Base-by-base conservation (phyloP, 2,888 invertebrate genomes). In the Troides helena region DNA sequence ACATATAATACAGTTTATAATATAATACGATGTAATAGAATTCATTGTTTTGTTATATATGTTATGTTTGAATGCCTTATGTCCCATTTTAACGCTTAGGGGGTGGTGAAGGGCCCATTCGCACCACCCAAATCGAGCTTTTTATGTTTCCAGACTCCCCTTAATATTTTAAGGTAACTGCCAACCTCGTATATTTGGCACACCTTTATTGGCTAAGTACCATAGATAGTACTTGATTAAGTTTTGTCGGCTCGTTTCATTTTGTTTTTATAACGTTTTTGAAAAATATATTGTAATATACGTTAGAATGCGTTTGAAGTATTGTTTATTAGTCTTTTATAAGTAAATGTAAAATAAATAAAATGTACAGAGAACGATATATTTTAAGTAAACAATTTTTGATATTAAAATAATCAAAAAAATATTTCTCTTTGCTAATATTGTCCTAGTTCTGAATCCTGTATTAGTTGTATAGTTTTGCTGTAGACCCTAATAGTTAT, bases 131-230 rank as follows among this genome's bases (percentile, higher is more conserved):
- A 65, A 61, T 46, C 12, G 30, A 57, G 62, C 17, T 46, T 69
- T 65, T 69, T 65, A 62, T 69, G 43, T 65, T 57, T 43, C 57
- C 63, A 56, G 61, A 46, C 57, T 30, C 43, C 53, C 61, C 57
- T 62, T 69, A 69, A 69, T 61, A 23, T 30, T 50, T 12, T 36
- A 30, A 60, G 30, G 23, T 64, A 30, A 21, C n/a, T 59, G 30
- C 17, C 21, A 17, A 53, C 53, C n/a, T 12, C 18, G 23, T 21
- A 59, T 46, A 63, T 21, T 68, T 57, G 46, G 10, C 62, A 30
- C 14, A 21, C 63, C 6, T 59, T 25, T 66, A 60, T 67, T 61
- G 8, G 23, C 59, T 21, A 53, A 25, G 8, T 60, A 60, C 60
- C 59, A 60, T 60, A 25, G 59, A 30, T 30, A 18, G 30, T 60